Evolutionary conservation across 2,888 invertebrate genomes (phyloP), one percentile per base, ranked within the genome.

Genomic region (Rhingia campestris): DNA sequence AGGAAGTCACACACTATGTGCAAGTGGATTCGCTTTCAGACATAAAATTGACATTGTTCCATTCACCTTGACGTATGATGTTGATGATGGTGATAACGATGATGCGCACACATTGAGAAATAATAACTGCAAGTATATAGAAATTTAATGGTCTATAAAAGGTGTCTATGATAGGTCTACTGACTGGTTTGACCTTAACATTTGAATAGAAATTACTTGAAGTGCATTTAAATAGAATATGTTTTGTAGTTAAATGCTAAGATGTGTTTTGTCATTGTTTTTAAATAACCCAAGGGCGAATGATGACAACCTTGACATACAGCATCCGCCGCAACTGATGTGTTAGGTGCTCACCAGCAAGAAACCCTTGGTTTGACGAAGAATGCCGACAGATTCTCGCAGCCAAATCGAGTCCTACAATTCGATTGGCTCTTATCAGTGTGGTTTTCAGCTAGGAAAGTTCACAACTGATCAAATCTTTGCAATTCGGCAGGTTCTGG

Each of bases 41-140:
- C 47, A 59, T 33, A 32, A 33, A 70, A 51, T 12, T 70, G 59
- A 70, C 70, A 70, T 70, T 70, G 59, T 51, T 59, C 33, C 59
- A 70, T 59, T 70, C 70, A 59, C 70, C 70, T 70, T 70, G 70
- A 47, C 9, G 33, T 37, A 32, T 47, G 35, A 47, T 35, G 22
- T 22, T 22, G 47, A 58, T 49, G 41, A 61, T 69, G 32, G 58
- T 45, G 54, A 69, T 39, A 12, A 12, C 12, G 7, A 6, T 39
- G 10, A 33, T 53, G 2, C n/a, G 32, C n/a, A 5, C 4, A 47
- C 14, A 47, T 47, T 7, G n/a, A 22, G 22, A 4, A 12, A 5
- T 33, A 4, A 22, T 33, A 37, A 10, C 2, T 22, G 22, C 2
- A 22, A 22, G 22, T 22, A 22, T 37, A n/a, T 37, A 63, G 37